Evolutionary conservation across 35 echinoderm and acorn worm genomes (phyloP).

Genomic region (Amphiura filiformis): DNA sequence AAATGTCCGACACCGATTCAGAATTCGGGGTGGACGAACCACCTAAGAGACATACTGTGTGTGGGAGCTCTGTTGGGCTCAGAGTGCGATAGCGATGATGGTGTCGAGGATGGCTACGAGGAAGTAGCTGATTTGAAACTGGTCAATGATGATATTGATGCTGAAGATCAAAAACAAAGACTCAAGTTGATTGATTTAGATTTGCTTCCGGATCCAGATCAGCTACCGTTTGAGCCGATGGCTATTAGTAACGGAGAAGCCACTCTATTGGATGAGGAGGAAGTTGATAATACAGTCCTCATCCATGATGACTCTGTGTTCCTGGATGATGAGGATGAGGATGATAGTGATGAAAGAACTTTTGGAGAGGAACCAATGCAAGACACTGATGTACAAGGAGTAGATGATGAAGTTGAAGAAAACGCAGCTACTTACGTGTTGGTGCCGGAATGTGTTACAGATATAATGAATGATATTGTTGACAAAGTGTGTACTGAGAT

Average conservation of each 20-base stretch:
- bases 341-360: too few species aligned
- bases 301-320: too few species aligned
- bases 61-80: neutral
- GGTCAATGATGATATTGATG: neutral
- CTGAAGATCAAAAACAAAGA: neutral
- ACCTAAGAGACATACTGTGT: constrained; percentile 18
- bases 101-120: neutral
- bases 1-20: neutral
- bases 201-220: neutral
- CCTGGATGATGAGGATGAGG: too few species aligned
- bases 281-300: too few species aligned
- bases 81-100: neutral
- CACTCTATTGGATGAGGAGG: neutral
- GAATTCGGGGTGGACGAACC: neutral
- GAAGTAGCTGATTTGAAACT: neutral
- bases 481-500: neutral
- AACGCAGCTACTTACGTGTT: neutral
- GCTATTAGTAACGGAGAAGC: neutral
- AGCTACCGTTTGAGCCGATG: neutral
- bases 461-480: neutral
- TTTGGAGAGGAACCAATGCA: too few species aligned
- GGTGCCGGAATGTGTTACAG: neutral
- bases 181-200: neutral
- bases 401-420: neutral
- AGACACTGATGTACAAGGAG: too few species aligned